Conservation (phyloP, 2,797 vertebrate genomes). For the Paguma larvata region DNA sequence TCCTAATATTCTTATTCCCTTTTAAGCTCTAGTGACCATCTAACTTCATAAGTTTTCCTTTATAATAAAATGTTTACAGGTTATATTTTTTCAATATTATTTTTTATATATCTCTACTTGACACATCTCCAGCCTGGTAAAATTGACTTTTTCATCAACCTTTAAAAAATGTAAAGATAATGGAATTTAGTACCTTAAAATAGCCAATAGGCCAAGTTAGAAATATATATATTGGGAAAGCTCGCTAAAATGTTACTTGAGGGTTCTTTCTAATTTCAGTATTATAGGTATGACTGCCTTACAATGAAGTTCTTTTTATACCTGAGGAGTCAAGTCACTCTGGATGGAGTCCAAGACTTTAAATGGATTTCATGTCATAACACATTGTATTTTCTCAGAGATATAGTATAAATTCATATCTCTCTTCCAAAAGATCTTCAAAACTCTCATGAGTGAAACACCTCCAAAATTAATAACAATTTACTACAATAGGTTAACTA, state of each 20-base stretch:
- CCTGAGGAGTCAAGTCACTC: slow-evolving; percentile 21
- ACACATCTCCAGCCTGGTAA: not conserved
- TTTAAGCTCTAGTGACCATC: not conserved
- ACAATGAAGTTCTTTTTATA: not conserved
- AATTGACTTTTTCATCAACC: slow-evolving; percentile 27
- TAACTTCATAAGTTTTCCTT: not conserved
- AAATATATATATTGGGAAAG: slow-evolving; percentile 11
- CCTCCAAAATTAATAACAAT: not conserved
- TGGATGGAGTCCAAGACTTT: not conserved
- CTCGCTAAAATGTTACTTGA: not conserved
- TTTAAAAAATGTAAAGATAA: slow-evolving; percentile 39
- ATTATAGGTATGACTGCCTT: not conserved
- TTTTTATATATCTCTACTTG: slow-evolving; percentile 19
- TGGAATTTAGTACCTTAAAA: slow-evolving; percentile 25
- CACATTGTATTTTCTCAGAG: not conserved
- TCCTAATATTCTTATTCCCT: not conserved
- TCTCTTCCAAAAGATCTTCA: slow-evolving; percentile 34
- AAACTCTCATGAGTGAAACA: slow-evolving; percentile 1
- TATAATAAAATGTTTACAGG: slow-evolving; percentile 48
- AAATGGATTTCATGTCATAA: not conserved
- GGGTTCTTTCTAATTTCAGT: not conserved
- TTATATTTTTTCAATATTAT: slow-evolving; percentile 27
- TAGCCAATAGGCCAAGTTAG: not conserved
- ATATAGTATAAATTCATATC: not conserved
- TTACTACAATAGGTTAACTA: not conserved